Percentiles rank a stretch among this genome's conserved stretches.
Evolutionary conservation across 2,888 invertebrate genomes (phyloP).

Genomic region (Melanargia galathea): DNA sequence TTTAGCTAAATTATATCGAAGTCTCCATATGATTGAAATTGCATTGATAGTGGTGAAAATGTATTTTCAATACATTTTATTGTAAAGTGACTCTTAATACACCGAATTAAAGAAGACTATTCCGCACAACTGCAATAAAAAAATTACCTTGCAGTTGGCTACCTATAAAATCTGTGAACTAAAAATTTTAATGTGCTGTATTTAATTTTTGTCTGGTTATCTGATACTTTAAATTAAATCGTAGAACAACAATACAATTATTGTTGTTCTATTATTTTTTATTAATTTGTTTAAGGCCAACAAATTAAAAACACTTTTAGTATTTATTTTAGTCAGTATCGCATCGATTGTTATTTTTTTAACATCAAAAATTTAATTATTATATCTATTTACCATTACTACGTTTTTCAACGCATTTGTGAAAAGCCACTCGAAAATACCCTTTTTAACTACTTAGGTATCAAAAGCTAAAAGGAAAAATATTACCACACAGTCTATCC

Average conservation of each 20-base stretch:
- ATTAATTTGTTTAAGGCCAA: not conserved
- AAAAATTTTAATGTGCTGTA: too few relatives aligned
- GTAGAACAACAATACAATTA: too few relatives aligned
- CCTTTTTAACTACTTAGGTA: not conserved
- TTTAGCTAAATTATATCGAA: not conserved
- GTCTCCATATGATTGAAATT: not conserved
- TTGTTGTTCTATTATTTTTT: not conserved
- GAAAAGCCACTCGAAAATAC: not conserved
- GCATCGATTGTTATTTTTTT: too few relatives aligned
- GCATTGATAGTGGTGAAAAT: not conserved
- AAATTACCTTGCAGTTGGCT: too few relatives aligned
- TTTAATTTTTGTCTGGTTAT: too few relatives aligned
- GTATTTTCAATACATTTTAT: not conserved
- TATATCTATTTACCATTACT: not conserved
- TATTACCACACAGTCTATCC: not conserved
- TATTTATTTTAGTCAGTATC: too few relatives aligned
- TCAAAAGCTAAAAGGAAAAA: not conserved
- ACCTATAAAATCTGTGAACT: too few relatives aligned
- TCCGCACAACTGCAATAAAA: too few relatives aligned
- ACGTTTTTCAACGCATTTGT: not conserved
- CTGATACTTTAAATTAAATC: too few relatives aligned
- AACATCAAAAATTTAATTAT: not conserved
- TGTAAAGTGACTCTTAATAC: too few relatives aligned
- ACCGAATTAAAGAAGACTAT: too few relatives aligned
- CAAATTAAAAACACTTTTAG: not conserved